phyloP scores from a whole-genome alignment of 2,113 vertebrate species.

The Trichechus manatus region DNA sequence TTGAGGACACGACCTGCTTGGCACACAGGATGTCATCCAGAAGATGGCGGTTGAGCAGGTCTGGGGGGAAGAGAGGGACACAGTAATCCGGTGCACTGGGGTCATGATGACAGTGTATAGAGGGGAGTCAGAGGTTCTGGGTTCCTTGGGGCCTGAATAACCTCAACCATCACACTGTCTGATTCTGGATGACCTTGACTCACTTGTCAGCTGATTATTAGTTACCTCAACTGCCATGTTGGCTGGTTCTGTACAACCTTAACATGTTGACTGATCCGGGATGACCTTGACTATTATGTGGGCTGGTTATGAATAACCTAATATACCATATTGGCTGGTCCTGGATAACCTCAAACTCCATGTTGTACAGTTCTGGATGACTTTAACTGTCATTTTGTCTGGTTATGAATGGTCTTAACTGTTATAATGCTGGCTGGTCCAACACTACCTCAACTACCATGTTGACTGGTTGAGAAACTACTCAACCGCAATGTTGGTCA shows the following conservation, averaged over 20 bases:
- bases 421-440: not conserved
- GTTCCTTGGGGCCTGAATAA: conserved; percentile 41
- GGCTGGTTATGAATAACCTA: conserved; percentile 7
- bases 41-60: conserved; percentile 80
- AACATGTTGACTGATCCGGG: not conserved
- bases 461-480: conserved; percentile 21
- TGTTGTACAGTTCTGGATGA: not conserved
- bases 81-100: conserved; percentile 13
- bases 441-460: not conserved
- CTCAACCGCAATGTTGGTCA: conserved; percentile 1
- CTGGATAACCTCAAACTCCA: conserved; percentile 1
- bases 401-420: conserved; percentile 49
- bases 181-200: not conserved
- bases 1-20: conserved; percentile 47
- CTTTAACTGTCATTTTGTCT: conserved; percentile 45
- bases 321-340: not conserved
- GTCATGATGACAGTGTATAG: conserved; percentile 21
- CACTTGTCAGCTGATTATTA: not conserved
- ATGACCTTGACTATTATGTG: conserved; percentile 9
- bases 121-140: conserved; percentile 17
- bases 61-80: conserved; percentile 57
- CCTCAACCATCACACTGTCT: conserved; percentile 7
- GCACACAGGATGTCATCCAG: conserved; percentile 80
- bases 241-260: not conserved
- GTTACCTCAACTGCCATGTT: not conserved